These are phyloP conservation scores for Decapterus maruadsi DNA, from an alignment of 2,797 vertebrate genomes.

Conservation along the genomic window DNA sequence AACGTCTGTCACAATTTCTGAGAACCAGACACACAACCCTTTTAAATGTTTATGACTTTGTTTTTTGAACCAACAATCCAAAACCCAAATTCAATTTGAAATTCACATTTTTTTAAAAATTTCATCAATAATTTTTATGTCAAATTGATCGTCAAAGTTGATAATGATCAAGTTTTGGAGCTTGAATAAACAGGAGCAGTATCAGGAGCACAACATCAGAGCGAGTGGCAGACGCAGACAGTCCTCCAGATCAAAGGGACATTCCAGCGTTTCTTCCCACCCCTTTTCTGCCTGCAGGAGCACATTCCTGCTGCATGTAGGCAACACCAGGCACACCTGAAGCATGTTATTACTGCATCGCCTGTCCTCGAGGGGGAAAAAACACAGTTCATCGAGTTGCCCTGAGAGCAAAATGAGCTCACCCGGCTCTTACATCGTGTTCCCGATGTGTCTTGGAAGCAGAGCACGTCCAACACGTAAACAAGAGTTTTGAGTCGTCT, in stretches of 20 bases:
- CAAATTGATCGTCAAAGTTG: background rate
- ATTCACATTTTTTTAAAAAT: background rate
- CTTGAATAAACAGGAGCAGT: background rate
- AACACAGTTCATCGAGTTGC: constrained; percentile 45
- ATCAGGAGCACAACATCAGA: background rate
- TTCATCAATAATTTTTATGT: background rate
- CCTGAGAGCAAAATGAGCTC: constrained; percentile 45
- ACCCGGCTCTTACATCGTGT: constrained; percentile 20
- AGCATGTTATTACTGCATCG: constrained; percentile 56
- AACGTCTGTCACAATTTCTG: background rate
- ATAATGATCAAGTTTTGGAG: background rate
- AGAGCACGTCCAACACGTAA: constrained; percentile 27
- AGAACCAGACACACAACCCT: background rate
- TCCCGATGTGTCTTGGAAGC: constrained; percentile 29
- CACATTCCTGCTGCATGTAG: constrained; percentile 66
- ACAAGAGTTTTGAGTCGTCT: constrained; percentile 38
- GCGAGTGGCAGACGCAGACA: constrained; percentile 19
- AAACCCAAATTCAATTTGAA: background rate
- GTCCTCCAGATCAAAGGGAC: constrained; percentile 42
- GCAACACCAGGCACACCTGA: constrained; percentile 67
- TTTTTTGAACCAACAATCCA: background rate
- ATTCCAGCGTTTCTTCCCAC: constrained; percentile 41
- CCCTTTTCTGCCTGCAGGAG: constrained; percentile 53
- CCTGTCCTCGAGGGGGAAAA: constrained; percentile 34
- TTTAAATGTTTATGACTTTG: too few relatives aligned